Evolutionary conservation across 2,888 invertebrate species (phyloP), one percentile per base, ranked within the genome.

Genomic region (Drosophila formosana): DNA sequence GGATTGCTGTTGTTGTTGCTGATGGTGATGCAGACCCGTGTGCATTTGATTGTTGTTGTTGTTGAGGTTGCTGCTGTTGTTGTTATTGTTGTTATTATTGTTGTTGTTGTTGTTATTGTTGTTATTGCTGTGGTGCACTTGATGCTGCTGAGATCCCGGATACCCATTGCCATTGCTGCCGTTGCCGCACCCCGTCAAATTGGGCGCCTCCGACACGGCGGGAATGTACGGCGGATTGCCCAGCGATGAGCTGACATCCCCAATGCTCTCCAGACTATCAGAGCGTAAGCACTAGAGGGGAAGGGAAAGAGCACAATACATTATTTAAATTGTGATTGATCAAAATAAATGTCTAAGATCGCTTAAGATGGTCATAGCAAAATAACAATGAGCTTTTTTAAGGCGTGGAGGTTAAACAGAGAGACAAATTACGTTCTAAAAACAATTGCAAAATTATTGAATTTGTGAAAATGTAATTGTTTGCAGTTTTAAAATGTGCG

Each of bases 211-310:
- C 56, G 88, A 78, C 23, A 90, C 89, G 18, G 92, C 91, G 57
- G 92, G 91, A 60, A 93, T 92, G 45, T 93, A 92, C 11, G 92
- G 90, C 34, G 91, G 88, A 88, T 92, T 93, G 25, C 91, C 92
- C 53, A 93, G 78, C 37, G 92, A 91, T 41, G 91, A 84, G 72
- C 89, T 92, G n/a, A 92, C 92, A 90, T 95, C 95, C 18, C 94
- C 94, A 72, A 95, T 94, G 88, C 95, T 95, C 90, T 95, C 95
- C 93, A 95, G 93, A 84, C 95, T 95, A 90, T 95, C 95, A 26
- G 95, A 94, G 80, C 95, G 93, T 23, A 92, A 83, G 79, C 92
- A 92, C 93, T 93, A 9, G 71, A 3, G 6, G 23, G 3, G 9
- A 0, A 8, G 2, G n/a, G 7, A 8, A 32, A 47, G 13, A 47